Conservation (phyloP, 2,888 invertebrate genomes). For the Pandemis corylana region DNA sequence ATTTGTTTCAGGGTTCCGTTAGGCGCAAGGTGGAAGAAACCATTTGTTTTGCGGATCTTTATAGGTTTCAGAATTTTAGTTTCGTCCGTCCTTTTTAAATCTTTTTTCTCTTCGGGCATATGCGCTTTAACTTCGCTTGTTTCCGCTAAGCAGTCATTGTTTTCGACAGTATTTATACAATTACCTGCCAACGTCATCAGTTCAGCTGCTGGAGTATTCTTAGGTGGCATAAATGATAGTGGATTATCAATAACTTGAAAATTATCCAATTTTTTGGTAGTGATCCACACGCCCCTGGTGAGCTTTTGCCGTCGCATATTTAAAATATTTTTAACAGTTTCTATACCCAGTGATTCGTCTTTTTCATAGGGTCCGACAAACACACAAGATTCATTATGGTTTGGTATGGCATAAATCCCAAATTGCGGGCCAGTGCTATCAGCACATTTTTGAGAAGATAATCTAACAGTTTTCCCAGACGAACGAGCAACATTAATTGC, state of each 20-base stretch:
- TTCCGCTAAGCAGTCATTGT: not conserved
- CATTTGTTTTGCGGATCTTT: constrained; percentile 68
- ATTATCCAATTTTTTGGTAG: constrained; percentile 71
- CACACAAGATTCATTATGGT: constrained; percentile 63
- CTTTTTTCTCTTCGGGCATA: not conserved
- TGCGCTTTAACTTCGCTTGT: not conserved
- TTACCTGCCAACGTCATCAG: constrained; percentile 29
- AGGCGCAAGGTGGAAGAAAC: constrained; percentile 64
- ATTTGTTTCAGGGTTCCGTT: constrained; percentile 53
- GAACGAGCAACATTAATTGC: constrained; percentile 77
- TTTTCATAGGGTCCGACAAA: constrained; percentile 78
- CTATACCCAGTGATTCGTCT: constrained; percentile 71
- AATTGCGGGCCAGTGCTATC: constrained; percentile 63
- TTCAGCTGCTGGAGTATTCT: constrained; percentile 25
- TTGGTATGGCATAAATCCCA: constrained; percentile 77
- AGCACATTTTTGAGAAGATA: constrained; percentile 67
- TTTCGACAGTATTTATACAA: not conserved
- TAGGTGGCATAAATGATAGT: constrained; percentile 63
- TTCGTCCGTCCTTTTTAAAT: not conserved
- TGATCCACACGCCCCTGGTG: constrained; percentile 76
- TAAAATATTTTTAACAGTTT: constrained; percentile 63
- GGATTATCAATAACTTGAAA: constrained; percentile 72
- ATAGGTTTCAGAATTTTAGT: constrained; percentile 69
- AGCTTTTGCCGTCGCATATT: constrained; percentile 50
- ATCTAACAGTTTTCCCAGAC: constrained; percentile 78